Percentiles rank a stretch among this genome's conserved stretches.
Conservation (phyloP, 2,797 vertebrate species). For the Micropoecilia bifurca region DNA sequence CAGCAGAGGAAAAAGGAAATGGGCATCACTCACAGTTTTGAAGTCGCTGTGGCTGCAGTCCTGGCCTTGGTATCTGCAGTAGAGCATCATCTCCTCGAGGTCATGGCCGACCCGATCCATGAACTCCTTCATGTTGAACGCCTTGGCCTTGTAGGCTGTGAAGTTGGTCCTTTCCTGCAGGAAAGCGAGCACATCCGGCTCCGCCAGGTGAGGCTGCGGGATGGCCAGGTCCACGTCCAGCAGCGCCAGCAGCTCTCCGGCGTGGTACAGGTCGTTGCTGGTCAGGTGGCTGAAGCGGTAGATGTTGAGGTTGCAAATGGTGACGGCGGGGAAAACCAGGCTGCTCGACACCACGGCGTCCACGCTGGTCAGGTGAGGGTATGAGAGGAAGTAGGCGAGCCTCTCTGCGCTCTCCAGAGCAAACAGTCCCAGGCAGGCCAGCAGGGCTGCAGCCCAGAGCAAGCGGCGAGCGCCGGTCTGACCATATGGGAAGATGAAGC, state of each 20-base stretch:
- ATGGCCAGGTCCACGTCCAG: slow-evolving; percentile 94
- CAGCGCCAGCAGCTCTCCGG: slow-evolving; percentile 93
- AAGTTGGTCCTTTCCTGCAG: slow-evolving; percentile 93
- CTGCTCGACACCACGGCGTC: slow-evolving; percentile 92
- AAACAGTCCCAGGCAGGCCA: slow-evolving; percentile 90
- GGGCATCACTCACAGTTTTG: slow-evolving; percentile 90
- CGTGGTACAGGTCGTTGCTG: slow-evolving; percentile 96
- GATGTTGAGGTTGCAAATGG: slow-evolving; percentile 95
- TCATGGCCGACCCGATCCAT: slow-evolving; percentile 93
- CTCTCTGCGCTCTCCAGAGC: slow-evolving; percentile 92
- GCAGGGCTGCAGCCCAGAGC: slow-evolving; percentile 91
- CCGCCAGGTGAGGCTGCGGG: slow-evolving; percentile 91
- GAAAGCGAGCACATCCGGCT: slow-evolving; percentile 88
- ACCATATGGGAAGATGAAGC: slow-evolving; percentile 91
- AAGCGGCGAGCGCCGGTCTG: slow-evolving; percentile 87
- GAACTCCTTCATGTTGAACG: slow-evolving; percentile 98
- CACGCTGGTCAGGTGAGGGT: slow-evolving; percentile 95
- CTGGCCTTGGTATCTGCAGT: slow-evolving; percentile 96
- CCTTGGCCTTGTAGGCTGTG: slow-evolving; percentile 91
- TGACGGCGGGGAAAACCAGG: slow-evolving; percentile 94
- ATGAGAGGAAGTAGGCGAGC: slow-evolving; percentile 94
- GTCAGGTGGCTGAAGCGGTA: slow-evolving; percentile 94
- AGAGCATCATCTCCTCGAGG: slow-evolving; percentile 97
- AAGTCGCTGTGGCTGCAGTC: slow-evolving; percentile 94
- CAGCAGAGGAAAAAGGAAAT: slow-evolving; percentile 24